These are phyloP conservation scores for Camponotus fellah DNA, from an alignment of 2,888 invertebrate genomes.

Conservation along the genomic window DNA sequence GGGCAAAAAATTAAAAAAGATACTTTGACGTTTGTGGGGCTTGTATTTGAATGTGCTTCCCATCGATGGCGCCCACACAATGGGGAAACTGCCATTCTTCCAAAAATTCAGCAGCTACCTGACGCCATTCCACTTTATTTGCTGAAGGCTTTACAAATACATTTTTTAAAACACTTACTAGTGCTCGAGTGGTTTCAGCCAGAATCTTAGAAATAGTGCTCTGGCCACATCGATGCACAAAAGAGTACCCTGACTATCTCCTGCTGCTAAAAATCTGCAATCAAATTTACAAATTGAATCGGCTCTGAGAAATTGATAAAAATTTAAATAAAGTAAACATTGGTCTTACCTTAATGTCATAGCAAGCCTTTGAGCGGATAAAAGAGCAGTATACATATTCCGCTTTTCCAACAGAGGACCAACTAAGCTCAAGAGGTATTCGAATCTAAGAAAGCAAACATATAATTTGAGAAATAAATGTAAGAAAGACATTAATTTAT, in stretches of 20 bases:
- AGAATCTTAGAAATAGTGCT: background rate
- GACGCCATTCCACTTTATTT: conserved; percentile 1
- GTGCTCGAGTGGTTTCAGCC: background rate
- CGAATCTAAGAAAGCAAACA: too few relatives aligned
- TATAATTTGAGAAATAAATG: too few relatives aligned
- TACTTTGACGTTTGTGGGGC: too few relatives aligned
- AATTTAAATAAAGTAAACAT: background rate
- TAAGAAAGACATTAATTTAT: too few relatives aligned
- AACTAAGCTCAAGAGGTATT: too few relatives aligned
- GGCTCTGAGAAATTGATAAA: background rate
- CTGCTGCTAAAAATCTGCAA: background rate
- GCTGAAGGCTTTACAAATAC: background rate
- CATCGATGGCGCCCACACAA: conserved; percentile 3
- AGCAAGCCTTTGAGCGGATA: background rate
- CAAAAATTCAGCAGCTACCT: background rate
- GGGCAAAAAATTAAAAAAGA: too few relatives aligned
- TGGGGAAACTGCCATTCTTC: conserved; percentile 12
- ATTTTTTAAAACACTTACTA: background rate
- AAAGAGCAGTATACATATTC: background rate
- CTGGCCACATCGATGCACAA: background rate
- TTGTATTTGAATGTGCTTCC: conserved; percentile 1
- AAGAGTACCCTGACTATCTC: background rate
- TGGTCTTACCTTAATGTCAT: background rate
- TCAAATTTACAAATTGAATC: background rate
- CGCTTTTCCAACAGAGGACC: too few relatives aligned